These are phyloP conservation scores for Hylomyscus alleni DNA, from an alignment of 2,797 vertebrate genomes.

Conservation along the genomic window DNA sequence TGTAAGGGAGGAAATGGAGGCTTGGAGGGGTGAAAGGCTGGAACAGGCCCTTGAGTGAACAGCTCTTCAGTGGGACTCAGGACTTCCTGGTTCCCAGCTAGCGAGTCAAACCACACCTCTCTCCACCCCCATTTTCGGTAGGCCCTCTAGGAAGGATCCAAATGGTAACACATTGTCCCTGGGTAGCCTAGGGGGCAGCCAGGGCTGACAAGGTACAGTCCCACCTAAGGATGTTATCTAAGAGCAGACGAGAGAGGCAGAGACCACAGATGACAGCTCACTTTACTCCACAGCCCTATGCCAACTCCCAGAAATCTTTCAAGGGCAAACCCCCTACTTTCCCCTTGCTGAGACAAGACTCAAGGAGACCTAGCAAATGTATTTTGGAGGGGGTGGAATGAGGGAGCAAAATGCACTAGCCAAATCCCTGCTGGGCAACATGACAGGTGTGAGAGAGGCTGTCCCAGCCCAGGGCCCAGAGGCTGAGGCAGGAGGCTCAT, in stretches of 20 bases:
- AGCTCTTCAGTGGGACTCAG: conserved; percentile 76
- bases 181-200: conserved; percentile 42
- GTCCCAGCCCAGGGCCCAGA: conserved; percentile 66
- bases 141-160: conserved; percentile 69
- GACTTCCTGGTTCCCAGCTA: conserved; percentile 86
- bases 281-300: conserved; percentile 27
- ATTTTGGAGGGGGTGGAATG: conserved; percentile 38
- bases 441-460: conserved; percentile 83
- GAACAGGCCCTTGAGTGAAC: conserved; percentile 79
- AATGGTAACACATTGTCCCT: conserved; percentile 57
- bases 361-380: conserved; percentile 36
- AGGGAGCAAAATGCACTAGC: conserved; percentile 67
- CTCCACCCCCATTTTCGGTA: conserved; percentile 78
- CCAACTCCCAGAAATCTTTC: conserved; percentile 61
- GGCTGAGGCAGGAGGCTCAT: conserved; percentile 38
- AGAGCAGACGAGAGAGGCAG: conserved; percentile 8
- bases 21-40: conserved; percentile 71
- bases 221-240: conserved; percentile 33
- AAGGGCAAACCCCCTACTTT: conserved; percentile 64
- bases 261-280: conserved; percentile 60
- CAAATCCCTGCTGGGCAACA: conserved; percentile 77
- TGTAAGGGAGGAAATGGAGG: conserved; percentile 72
- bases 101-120: conserved; percentile 83
- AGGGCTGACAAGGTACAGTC: conserved; percentile 27
- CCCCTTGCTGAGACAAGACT: conserved; percentile 46